Conservation (phyloP, 1,140 invertebrate species). For the Zaprionus nigranus region DNA sequence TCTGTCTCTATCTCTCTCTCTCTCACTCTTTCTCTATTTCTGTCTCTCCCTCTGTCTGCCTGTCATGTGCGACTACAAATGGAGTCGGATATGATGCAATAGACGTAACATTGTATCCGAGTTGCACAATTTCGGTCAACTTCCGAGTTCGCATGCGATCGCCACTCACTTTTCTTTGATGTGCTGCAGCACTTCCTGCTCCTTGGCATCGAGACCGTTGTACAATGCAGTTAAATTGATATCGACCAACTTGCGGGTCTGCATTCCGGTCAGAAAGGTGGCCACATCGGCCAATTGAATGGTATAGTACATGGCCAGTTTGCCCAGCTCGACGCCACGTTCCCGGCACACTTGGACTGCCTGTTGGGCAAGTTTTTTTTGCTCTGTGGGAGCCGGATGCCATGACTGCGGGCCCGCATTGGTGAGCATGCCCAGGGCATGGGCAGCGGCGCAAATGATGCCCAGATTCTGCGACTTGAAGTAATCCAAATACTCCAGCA, state of each 20-base stretch:
- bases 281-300: conserved; percentile 86
- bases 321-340: conserved; percentile 88
- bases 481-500: conserved; percentile 90
- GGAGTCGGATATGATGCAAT: conserved; percentile 67
- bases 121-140: conserved; percentile 82
- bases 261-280: conserved; percentile 90
- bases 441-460: conserved; percentile 92
- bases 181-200: conserved; percentile 86
- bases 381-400: conserved; percentile 91
- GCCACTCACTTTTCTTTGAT: conserved; percentile 88
- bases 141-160: conserved; percentile 57
- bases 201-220: conserved; percentile 87
- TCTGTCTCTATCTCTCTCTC: not conserved
- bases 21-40: not conserved
- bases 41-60: not conserved
- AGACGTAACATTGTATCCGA: conserved; percentile 77
- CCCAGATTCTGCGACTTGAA: conserved; percentile 90
- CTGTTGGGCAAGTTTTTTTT: conserved; percentile 88
- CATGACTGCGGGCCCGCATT: conserved; percentile 90
- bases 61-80: conserved; percentile 25
- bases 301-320: conserved; percentile 89
- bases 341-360: conserved; percentile 89
- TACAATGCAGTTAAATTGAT: conserved; percentile 87
- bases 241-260: conserved; percentile 86
- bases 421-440: conserved; percentile 93